phyloP scores from a whole-genome alignment of 2,888 invertebrate species.

The Drosophila bunnanda region DNA sequence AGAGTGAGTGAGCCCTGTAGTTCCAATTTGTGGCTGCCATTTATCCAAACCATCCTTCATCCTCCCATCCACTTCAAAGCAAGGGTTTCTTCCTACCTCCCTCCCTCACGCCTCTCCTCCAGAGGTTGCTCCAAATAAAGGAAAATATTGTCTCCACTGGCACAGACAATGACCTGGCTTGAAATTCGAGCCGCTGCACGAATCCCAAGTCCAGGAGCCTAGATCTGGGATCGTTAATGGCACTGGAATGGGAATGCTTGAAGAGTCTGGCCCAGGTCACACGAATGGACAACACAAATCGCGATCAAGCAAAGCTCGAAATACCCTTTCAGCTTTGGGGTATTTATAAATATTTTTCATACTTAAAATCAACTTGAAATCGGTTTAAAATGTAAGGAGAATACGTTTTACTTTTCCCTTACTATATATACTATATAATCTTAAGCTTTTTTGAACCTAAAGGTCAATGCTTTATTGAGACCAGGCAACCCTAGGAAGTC shows the following conservation, averaged over 20 bases:
- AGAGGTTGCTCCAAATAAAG: conserved; percentile 22
- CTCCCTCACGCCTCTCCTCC: background rate
- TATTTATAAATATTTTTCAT: background rate
- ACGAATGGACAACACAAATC: conserved; percentile 16
- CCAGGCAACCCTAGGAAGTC: background rate
- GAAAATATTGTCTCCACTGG: conserved; percentile 60
- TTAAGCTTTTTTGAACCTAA: no score
- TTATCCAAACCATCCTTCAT: background rate
- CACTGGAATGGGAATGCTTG: background rate
- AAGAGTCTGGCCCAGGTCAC: conserved; percentile 6
- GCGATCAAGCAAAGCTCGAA: background rate
- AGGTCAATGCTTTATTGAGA: background rate
- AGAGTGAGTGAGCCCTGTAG: background rate
- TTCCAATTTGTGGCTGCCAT: conserved; percentile 29
- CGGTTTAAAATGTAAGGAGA: background rate
- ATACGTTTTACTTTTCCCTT: background rate
- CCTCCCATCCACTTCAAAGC: background rate
- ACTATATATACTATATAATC: no score
- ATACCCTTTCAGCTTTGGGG: conserved; percentile 8
- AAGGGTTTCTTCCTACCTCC: conserved; percentile 6
- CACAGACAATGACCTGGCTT: conserved; percentile 37
- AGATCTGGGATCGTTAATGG: conserved; percentile 7
- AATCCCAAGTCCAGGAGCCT: conserved; percentile 46
- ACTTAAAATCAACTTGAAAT: background rate
- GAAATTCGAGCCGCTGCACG: conserved; percentile 67